Base-by-base conservation (phyloP, 2,888 invertebrate genomes). In the Ephialtes manifestator region DNA sequence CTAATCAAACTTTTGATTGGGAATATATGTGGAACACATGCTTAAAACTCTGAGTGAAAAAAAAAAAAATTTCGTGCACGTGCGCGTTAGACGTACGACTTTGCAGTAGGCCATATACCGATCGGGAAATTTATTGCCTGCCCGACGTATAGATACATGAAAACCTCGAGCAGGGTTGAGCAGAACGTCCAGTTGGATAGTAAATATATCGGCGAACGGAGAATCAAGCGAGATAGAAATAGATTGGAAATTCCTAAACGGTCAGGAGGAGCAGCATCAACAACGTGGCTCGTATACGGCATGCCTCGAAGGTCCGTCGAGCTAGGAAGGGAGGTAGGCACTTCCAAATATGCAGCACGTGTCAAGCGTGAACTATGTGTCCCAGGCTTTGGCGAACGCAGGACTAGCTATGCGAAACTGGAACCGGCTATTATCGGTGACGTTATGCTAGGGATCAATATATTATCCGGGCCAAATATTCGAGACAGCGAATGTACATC, bases 201-300 rank as follows among this genome's bases (percentile, higher is more conserved):
- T 80, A 71, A 80, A 80, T 79, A 70, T 76, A 80, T 80, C 67
- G 80, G 55, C 71, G 55, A 76, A 71, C 58, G 58, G 43, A 71
- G 60, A 71, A 63, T 43, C 76, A 43, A 63, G 60, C 67, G 67
- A 51, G 20, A 63, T 53, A 74, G 71, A n/a, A 58, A 70, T 86
- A 86, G 81, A 86, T 86, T 86, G 81, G 53, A 68, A 86, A 86
- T 87, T 84, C 86, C 83, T 65, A 81, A 86, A 83, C 78, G 71
- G 80, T 48, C 76, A 46, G 51, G 74, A 74, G 48, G 55, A 60
- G 55, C 24, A 20, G 72, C 63, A 65, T 63, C 76, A 48, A 10
- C 58, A 39, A 39, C 65, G 65, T 58, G 60, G 55, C 43, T 28
- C 35, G 43, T 70, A 60, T 55, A 68, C 31, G 28, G 70, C 65